Evolutionary conservation across 2,113 vertebrate genomes (phyloP).

Genomic region (Sander lucioperca): DNA sequence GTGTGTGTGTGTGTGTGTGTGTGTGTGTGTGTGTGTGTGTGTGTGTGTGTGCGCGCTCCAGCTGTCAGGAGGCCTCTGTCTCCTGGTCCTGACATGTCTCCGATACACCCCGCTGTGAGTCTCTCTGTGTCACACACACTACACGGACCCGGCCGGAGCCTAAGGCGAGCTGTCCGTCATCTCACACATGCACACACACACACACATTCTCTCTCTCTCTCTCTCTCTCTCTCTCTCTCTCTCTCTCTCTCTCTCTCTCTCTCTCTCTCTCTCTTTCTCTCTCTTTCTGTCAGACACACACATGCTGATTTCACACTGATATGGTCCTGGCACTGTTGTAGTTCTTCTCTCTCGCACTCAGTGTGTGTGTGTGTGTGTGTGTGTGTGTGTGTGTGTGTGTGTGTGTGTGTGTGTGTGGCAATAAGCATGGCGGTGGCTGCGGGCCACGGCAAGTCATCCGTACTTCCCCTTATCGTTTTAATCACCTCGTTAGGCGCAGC

Average conservation of each 20-base stretch:
- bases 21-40: constrained; percentile 28
- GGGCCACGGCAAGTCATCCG: constrained; percentile 82
- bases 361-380: constrained; percentile 22
- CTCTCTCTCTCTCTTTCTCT: constrained; percentile 14
- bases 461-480: constrained; percentile 84
- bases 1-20: constrained; percentile 48
- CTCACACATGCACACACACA: constrained; percentile 39
- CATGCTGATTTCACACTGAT: constrained; percentile 60
- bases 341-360: constrained; percentile 34
- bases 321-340: constrained; percentile 64
- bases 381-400: constrained; percentile 34
- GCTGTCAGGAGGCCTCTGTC: constrained; percentile 83
- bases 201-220: constrained; percentile 5
- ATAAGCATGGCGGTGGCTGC: constrained; percentile 74
- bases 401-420: constrained; percentile 36
- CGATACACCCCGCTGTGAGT: constrained; percentile 76
- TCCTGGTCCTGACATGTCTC: constrained; percentile 83
- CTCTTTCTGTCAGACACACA: constrained; percentile 22
- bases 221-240: constrained; percentile 14
- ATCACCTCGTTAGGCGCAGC: constrained; percentile 86
- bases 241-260: constrained; percentile 12
- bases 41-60: constrained; percentile 70
- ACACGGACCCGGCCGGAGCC: constrained; percentile 61
- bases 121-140: constrained; percentile 77
- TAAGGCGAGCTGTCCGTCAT: constrained; percentile 78